A percentile compares a stretch with the other conserved stretches of the same genome.
These are phyloP conservation scores for Melanostigma gelatinosum DNA, from an alignment of 2,113 vertebrate genomes.

Conservation along the genomic window DNA sequence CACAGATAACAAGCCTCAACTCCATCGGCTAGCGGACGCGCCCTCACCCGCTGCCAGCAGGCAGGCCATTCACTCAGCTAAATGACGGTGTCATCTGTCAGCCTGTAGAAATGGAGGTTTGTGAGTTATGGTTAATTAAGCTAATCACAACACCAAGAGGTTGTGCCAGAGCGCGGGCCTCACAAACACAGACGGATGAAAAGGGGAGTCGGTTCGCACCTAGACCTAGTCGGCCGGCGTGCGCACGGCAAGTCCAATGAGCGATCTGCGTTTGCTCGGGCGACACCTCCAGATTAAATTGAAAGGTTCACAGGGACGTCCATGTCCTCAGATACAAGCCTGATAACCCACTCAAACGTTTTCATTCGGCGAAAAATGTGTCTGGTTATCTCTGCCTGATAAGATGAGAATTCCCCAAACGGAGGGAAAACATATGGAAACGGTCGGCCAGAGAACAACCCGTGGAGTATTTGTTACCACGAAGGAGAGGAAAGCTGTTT, in stretches of 20 bases:
- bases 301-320: constrained; percentile 44
- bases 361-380: constrained; percentile 45
- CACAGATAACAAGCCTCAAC: constrained; percentile 48
- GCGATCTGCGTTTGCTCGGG: constrained; percentile 23
- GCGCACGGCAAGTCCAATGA: constrained; percentile 54
- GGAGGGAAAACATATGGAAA: constrained; percentile 32
- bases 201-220: constrained; percentile 21
- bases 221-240: constrained; percentile 34
- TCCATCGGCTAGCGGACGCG: constrained; percentile 45
- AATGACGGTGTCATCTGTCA: constrained; percentile 77
- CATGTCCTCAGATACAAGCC: constrained; percentile 45
- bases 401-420: constrained; percentile 32
- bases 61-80: constrained; percentile 63
- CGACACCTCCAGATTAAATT: constrained; percentile 38
- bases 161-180: constrained; percentile 55
- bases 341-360: constrained; percentile 51
- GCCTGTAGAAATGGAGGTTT: constrained; percentile 69
- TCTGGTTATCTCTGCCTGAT: constrained; percentile 44
- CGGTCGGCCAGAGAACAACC: constrained; percentile 10
- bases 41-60: constrained; percentile 53
- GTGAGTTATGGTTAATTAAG: constrained; percentile 76
- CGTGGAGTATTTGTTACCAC: constrained; percentile 35
- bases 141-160: constrained; percentile 69
- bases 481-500: not conserved
- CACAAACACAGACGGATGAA: constrained; percentile 56